Evolutionary conservation across 2,797 vertebrate species (phyloP).

Genomic region (Leptatherina wallacei): DNA sequence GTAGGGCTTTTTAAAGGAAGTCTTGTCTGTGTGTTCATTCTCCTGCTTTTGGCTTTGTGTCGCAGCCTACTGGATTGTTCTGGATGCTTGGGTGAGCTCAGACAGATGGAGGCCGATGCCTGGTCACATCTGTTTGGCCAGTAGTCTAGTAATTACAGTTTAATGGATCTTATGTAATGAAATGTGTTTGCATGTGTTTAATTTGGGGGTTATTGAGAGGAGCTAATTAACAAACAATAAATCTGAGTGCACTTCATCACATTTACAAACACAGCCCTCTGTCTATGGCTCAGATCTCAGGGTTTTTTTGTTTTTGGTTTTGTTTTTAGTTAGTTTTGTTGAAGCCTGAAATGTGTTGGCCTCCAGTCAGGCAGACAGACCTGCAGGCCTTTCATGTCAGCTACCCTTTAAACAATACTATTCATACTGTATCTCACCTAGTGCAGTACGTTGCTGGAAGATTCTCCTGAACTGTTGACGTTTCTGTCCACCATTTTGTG

Average conservation of each 20-base stretch:
- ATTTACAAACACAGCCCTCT: conserved; percentile 20
- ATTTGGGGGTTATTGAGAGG: conserved; percentile 16
- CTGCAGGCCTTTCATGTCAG: conserved; percentile 60
- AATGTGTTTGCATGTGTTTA: conserved; percentile 20
- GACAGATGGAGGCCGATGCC: conserved; percentile 36
- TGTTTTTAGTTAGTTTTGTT: conserved; percentile 34
- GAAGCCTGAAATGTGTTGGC: conserved; percentile 41
- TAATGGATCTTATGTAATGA: conserved; percentile 59
- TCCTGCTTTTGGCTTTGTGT: conserved; percentile 37
- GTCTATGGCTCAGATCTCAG: conserved; percentile 19
- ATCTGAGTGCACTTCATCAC: conserved; percentile 25
- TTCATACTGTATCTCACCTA: conserved; percentile 50
- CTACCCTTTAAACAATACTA: conserved; percentile 63
- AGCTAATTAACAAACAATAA: conserved; percentile 51
- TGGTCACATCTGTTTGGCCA: conserved; percentile 43
- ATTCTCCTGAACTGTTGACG: conserved; percentile 70
- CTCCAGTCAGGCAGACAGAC: conserved; percentile 50
- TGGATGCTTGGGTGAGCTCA: conserved; percentile 14
- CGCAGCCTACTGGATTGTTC: conserved; percentile 35
- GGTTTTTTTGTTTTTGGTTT: conserved; percentile 17
- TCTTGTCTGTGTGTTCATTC: conserved; percentile 30
- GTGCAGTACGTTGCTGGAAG: conserved; percentile 68
- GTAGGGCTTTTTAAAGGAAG: not conserved
- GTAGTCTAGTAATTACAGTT: conserved; percentile 50
- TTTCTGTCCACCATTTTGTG: conserved; percentile 65